phyloP scores from a whole-genome alignment of 2,888 invertebrate species.

The Galeopsomyia nigrocyanea region DNA sequence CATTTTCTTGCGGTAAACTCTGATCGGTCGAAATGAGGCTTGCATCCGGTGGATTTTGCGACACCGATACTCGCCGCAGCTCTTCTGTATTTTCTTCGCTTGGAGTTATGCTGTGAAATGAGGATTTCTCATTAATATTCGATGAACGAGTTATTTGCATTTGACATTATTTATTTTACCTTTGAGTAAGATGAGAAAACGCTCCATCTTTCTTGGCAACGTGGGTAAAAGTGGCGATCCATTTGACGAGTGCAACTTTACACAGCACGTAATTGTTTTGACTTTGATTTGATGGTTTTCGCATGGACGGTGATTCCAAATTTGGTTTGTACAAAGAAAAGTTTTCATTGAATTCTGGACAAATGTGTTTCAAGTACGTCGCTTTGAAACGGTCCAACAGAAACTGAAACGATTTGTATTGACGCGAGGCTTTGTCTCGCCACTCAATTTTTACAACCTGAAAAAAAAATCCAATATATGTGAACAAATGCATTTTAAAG shows the following conservation, averaged over 20 bases:
- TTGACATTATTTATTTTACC: constrained; percentile 49
- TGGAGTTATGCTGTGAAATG: constrained; percentile 61
- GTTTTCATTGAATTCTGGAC: constrained; percentile 85
- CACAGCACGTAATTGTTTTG: constrained; percentile 76
- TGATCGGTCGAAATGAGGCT: constrained; percentile 62
- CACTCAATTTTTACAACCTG: constrained; percentile 89
- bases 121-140: constrained; percentile 14
- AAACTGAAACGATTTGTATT: constrained; percentile 90
- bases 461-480: constrained; percentile 42
- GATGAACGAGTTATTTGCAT: not conserved
- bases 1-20: constrained; percentile 56
- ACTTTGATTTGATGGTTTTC: constrained; percentile 75
- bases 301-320: constrained; percentile 81
- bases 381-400: constrained; percentile 91
- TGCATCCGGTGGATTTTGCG: constrained; percentile 63
- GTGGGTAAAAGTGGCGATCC: constrained; percentile 85
- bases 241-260: constrained; percentile 89
- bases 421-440: constrained; percentile 85
- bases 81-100: constrained; percentile 68
- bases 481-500: not conserved
- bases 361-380: constrained; percentile 90
- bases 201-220: constrained; percentile 76
- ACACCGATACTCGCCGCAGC: constrained; percentile 67
- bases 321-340: constrained; percentile 88
- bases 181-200: constrained; percentile 61